Percentiles rank a stretch among this genome's conserved stretches.
Conservation (phyloP, 2,113 vertebrate genomes). For the Poecilia latipinna region DNA sequence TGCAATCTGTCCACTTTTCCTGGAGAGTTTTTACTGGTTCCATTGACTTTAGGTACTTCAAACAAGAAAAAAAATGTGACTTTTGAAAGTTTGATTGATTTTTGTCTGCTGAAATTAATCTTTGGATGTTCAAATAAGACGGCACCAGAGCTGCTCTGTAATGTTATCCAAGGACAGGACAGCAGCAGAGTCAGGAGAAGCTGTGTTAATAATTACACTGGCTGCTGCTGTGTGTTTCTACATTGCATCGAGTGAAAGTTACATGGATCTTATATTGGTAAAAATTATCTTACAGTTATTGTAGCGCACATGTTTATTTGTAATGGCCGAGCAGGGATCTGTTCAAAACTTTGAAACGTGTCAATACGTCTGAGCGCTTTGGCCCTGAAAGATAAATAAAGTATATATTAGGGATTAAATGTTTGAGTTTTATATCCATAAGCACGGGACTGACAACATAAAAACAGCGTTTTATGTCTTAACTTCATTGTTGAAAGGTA, state of each 20-base stretch:
- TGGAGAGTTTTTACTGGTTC: too few species aligned
- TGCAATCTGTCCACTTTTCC: background rate
- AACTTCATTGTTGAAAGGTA: background rate
- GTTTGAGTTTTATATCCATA: background rate
- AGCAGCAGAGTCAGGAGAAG: background rate
- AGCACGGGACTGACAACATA: background rate
- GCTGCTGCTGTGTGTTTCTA: too few species aligned
- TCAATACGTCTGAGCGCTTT: background rate
- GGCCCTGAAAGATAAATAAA: background rate
- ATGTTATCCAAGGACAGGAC: background rate
- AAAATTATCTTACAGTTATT: too few species aligned
- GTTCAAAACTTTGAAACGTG: too few species aligned
- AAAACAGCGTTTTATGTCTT: background rate
- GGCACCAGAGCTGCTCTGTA: too few species aligned
- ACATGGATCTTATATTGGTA: too few species aligned
- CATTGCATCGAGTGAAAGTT: too few species aligned
- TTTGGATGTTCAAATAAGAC: too few species aligned
- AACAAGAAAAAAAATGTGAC: too few species aligned
- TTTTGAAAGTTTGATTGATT: too few species aligned
- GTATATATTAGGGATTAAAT: background rate
- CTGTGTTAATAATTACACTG: background rate
- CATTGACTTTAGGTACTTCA: too few species aligned
- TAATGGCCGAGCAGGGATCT: background rate
- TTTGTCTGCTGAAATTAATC: too few species aligned
- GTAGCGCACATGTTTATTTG: background rate